Evolutionary conservation across 2,797 vertebrate species (phyloP), one percentile per base, ranked within the genome.

Genomic region (Ptychobarbus kaznakovi): DNA sequence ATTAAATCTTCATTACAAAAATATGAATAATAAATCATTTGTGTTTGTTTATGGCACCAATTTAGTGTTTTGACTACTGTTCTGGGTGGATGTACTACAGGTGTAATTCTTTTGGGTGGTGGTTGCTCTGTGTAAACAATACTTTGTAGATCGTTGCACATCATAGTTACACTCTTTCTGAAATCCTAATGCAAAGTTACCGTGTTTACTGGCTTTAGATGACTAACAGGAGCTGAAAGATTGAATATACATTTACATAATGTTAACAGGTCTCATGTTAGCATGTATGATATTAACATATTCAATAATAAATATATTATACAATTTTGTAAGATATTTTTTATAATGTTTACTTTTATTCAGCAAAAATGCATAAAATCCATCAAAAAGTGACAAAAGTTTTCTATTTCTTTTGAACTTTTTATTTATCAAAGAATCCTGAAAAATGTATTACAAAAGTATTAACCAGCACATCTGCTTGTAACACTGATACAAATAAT

Each of bases 41-140:
- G 0, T 3, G 1, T 51, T 51, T 51, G 16, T 74, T 18, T 51
- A 22, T 6, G 35, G 11, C 6, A 56, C 3, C 20, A 51, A 20
- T 53, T 53, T 75, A 53, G 11, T 53, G 18, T 53, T 75, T 6
- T 35, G 28, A 20, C 32, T 38, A 12, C 10, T 13, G 74, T 56
- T 75, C 46, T 13, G 32, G 44, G 16, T 20, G 46, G 28, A n/a
- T 38, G 22, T 35, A 35, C 28, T 38, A n/a, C 28, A 75, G 49
- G 49, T 22, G 20, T 76, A n/a, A n/a, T 40, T 40, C 32, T 40
- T 76, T 38, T 58, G 74, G 51, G 74, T 58, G 51, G 51, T n/a
- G 74, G 20, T 76, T 56, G 51, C 51, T 58, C 12, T 58, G 51
- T n/a, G 28, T n/a, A 76, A 76, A 76, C 51, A 76, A 58, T 76